Percentiles rank a stretch among this genome's conserved stretches.
phyloP scores from a whole-genome alignment of 2,797 vertebrate genomes.

The Acanthopagrus latus region DNA sequence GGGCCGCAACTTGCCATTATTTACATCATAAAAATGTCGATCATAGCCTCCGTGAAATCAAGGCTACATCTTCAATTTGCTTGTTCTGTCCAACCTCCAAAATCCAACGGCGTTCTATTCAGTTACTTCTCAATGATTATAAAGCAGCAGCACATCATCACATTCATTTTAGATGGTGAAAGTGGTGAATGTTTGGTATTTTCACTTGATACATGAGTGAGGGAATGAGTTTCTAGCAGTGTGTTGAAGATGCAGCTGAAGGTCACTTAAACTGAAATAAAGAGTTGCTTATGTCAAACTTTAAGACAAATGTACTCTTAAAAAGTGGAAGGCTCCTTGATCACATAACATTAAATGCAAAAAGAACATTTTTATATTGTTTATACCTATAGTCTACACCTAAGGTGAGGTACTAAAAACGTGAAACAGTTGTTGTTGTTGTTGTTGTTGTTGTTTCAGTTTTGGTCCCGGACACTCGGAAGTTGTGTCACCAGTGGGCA shows the following conservation, averaged over 20 bases:
- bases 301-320: background rate
- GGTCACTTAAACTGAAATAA: background rate
- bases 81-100: background rate
- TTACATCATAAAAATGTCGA: constrained; percentile 4
- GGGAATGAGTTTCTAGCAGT: background rate
- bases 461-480: background rate
- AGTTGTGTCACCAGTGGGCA: background rate
- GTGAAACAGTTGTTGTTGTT: background rate
- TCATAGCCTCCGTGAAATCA: background rate
- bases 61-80: constrained; percentile 12
- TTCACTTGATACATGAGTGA: constrained; percentile 1
- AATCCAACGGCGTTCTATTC: background rate
- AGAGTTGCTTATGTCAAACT: background rate
- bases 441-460: background rate
- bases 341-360: background rate
- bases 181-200: constrained; percentile 1
- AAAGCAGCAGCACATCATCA: background rate
- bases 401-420: background rate
- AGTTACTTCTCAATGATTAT: background rate
- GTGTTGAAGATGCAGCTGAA: background rate
- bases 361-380: background rate
- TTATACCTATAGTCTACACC: no score
- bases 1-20: constrained; percentile 18
- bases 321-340: background rate
- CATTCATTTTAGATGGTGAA: background rate